These are phyloP conservation scores for Leptinotarsa undecemlineata DNA, from an alignment of 1,140 invertebrate species.

Conservation along the genomic window DNA sequence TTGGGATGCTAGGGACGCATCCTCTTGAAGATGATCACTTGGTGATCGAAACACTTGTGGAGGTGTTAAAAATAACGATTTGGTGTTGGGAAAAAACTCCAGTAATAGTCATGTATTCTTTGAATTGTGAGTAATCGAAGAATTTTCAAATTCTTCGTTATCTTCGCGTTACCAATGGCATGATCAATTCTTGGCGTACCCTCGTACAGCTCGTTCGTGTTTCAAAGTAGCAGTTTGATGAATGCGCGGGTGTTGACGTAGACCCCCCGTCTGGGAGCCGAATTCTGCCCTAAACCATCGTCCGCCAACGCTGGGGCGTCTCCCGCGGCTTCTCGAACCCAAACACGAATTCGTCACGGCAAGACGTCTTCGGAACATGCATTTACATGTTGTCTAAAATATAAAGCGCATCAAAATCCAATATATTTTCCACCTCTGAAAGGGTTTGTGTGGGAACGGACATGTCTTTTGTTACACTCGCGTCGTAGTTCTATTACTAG, in stretches of 20 bases:
- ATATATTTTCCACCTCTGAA: constrained; percentile 24
- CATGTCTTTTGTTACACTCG: constrained; percentile 16
- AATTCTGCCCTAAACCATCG: constrained; percentile 2
- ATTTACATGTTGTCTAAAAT: constrained; percentile 28
- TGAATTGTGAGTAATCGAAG: too few relatives aligned
- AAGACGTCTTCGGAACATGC: constrained; percentile 24
- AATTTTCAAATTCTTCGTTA: too few relatives aligned
- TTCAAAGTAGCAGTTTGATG: not conserved
- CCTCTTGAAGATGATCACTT: too few relatives aligned
- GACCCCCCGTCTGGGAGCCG: not conserved
- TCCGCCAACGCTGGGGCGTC: constrained; percentile 11
- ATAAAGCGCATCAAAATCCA: constrained; percentile 26
- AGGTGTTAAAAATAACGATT: too few relatives aligned
- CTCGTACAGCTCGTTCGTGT: not conserved
- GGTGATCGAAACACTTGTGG: too few relatives aligned
- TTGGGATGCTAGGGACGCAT: too few relatives aligned
- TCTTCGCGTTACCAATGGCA: too few relatives aligned
- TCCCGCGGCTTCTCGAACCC: constrained; percentile 14
- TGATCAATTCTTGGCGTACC: too few relatives aligned
- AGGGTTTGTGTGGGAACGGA: constrained; percentile 21
- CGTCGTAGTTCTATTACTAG: not conserved
- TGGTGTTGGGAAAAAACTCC: too few relatives aligned
- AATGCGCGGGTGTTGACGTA: constrained; percentile 2
- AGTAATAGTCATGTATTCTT: too few relatives aligned
- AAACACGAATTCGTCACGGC: constrained; percentile 24